A percentile compares a stretch with the other conserved stretches of the same genome.
These are phyloP conservation scores for Drosophila ogumai DNA, from an alignment of 1,140 invertebrate species.

Conservation along the genomic window DNA sequence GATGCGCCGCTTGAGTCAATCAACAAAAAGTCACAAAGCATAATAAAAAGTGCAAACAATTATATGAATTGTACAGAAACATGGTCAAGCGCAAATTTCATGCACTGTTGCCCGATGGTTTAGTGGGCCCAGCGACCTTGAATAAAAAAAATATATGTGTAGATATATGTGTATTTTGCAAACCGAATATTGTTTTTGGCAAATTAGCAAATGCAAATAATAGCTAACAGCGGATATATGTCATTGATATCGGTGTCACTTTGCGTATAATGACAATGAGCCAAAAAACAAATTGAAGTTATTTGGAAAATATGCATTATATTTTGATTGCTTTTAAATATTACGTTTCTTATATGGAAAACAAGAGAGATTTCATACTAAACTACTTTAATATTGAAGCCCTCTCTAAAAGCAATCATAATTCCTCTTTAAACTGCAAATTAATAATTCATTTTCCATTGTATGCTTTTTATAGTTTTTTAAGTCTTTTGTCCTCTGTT, in stretches of 20 bases:
- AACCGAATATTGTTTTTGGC: constrained; percentile 67
- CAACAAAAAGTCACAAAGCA: constrained; percentile 30
- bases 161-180: constrained; percentile 24
- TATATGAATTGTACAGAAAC: constrained; percentile 55
- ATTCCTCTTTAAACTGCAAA: neutral
- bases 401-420: neutral
- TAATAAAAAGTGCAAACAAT: constrained; percentile 47
- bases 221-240: constrained; percentile 26
- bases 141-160: constrained; percentile 19
- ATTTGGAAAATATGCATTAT: neutral
- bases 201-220: constrained; percentile 62
- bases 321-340: neutral
- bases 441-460: neutral
- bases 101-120: constrained; percentile 65
- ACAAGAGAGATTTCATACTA: neutral
- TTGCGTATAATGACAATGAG: constrained; percentile 37
- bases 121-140: constrained; percentile 53
- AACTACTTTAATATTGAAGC: neutral
- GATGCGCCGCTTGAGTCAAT: constrained; percentile 48
- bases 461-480: neutral
- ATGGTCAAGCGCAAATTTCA: constrained; percentile 75
- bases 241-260: constrained; percentile 39
- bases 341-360: neutral
- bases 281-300: constrained; percentile 18
- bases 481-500: neutral